Conservation (phyloP, 1,140 invertebrate species). For the Acromyrmex charruanus region DNA sequence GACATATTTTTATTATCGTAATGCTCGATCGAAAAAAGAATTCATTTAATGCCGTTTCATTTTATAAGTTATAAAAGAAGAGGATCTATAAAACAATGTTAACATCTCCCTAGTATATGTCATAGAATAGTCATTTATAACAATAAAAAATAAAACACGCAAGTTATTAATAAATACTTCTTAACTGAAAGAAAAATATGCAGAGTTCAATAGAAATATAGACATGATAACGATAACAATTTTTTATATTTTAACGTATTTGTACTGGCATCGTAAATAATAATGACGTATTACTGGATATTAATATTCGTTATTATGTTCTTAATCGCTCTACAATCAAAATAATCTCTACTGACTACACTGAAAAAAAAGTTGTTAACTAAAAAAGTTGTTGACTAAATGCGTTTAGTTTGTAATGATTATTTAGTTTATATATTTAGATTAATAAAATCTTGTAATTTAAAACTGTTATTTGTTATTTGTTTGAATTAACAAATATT, state of each 20-base stretch:
- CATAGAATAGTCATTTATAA: neutral
- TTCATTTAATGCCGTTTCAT: neutral
- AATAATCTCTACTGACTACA: neutral
- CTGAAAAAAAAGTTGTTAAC: too few species aligned
- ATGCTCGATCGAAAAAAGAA: neutral
- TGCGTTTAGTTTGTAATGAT: too few species aligned
- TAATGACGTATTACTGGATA: neutral
- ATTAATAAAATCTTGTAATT: too few species aligned
- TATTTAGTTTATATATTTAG: too few species aligned
- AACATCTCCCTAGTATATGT: neutral
- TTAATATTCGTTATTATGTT: neutral
- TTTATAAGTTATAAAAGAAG: neutral
- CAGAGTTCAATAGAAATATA: neutral
- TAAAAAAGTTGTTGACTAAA: too few species aligned
- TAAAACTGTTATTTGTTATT: too few species aligned
- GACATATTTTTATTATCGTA: neutral
- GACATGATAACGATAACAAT: slow-evolving; percentile 12
- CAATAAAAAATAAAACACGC: neutral
- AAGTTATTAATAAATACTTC: neutral
- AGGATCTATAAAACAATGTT: neutral
- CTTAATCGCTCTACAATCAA: neutral
- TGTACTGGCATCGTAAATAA: neutral
- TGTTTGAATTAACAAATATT: too few species aligned
- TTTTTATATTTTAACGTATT: neutral
- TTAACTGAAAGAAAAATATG: neutral